Base-by-base conservation (phyloP, 2,797 vertebrate species). In the Staurois parvus region DNA sequence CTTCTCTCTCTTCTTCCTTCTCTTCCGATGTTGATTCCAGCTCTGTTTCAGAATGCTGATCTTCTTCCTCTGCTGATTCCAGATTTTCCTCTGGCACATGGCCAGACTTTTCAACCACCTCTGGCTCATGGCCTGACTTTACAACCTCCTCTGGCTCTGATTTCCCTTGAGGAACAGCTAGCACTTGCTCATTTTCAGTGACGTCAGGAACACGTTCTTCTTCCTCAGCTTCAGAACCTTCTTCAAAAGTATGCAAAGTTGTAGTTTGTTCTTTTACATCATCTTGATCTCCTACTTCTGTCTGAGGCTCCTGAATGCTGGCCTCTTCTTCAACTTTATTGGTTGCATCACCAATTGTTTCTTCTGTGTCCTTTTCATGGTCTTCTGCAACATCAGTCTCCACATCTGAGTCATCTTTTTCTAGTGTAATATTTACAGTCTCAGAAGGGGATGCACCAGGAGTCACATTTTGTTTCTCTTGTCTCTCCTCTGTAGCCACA, bases 381-480 rank as follows among this genome's bases (percentile, higher is more conserved):
- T 17, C 48, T 78, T 66, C 21, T 45, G 17, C 52, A 32, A 0
- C 19, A 28, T 48, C 69, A 52, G 30, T 21, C 62, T 26, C 70
- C n/a, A 67, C 70, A 26, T 26, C 26, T 66, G 66, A 52, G 84
- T 88, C 75, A 24, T 45, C 37, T 67, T 73, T 40, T 74, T 79
- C 68, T 19, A 29, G 4, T 7, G n/a, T 77, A 4, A 77, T 15
- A 10, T 75, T 52, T 6, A 68, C 68, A n/a, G 74, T n/a, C 6
- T 52, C 68, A 56, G 69, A 74, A 15, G 19, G 29, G 13, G 81
- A 26, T 30, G 68, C 48, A 7, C 40, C 80, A 24, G 75, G 52
- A 21, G 80, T 79, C 21, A 64, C 42, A 0, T 87, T 56, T 19
- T 92, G 79, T 40, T 92, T 85, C 87, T 91, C 87, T 0, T 85